Evolutionary conservation across 2,797 vertebrate genomes (phyloP).

Genomic region (Mus spretus): DNA sequence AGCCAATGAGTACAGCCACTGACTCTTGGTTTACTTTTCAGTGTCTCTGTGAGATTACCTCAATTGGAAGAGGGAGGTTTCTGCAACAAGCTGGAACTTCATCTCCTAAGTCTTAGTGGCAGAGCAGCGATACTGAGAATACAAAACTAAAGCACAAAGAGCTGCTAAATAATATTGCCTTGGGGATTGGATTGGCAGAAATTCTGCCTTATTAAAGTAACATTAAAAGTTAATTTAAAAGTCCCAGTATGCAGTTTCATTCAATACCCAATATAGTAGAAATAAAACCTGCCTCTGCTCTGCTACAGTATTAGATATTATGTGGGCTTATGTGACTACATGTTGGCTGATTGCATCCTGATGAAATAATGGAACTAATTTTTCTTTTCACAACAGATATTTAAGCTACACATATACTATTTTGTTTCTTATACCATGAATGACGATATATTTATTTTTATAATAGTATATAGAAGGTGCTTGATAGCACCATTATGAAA

Average conservation of each 20-base stretch:
- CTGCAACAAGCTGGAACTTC: not conserved
- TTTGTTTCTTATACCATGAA: constrained; percentile 17
- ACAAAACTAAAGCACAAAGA: constrained; percentile 68
- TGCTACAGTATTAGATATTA: constrained; percentile 48
- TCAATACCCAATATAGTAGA: constrained; percentile 72
- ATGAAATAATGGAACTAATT: constrained; percentile 63
- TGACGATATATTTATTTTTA: not conserved
- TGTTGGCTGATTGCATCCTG: constrained; percentile 47
- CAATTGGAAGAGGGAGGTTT: constrained; percentile 8
- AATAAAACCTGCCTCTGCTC: constrained; percentile 68
- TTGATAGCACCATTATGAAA: not conserved
- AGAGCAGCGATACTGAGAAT: constrained; percentile 27
- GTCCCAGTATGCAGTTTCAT: constrained; percentile 70
- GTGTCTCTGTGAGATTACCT: not conserved
- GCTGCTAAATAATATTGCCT: constrained; percentile 69
- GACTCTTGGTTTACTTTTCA: not conserved
- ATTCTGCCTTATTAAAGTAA: constrained; percentile 71
- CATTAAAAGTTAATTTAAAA: constrained; percentile 77
- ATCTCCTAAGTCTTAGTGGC: not conserved
- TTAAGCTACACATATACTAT: constrained; percentile 3
- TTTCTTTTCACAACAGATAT: constrained; percentile 18
- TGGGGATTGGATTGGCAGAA: constrained; percentile 58
- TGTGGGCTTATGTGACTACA: constrained; percentile 48
- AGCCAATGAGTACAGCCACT: not conserved
- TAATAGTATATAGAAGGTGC: not conserved